A percentile compares a stretch with the other conserved stretches of the same genome.
These are phyloP conservation scores for Brachypalpus laphriformis DNA, from an alignment of 2,888 invertebrate genomes.

Conservation along the genomic window DNA sequence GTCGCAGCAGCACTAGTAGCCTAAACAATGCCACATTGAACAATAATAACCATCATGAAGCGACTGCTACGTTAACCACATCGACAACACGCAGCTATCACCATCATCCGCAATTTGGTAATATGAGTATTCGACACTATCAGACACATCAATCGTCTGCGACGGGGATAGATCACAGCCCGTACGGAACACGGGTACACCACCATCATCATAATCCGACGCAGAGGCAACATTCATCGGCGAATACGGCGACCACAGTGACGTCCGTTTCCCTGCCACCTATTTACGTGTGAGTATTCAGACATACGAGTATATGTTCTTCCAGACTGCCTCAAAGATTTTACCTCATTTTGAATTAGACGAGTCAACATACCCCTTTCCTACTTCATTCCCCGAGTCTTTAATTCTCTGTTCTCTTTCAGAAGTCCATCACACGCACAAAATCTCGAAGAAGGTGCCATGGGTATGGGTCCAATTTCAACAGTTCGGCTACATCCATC, in stretches of 20 bases:
- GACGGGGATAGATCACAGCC: slow-evolving; percentile 25
- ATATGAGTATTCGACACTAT: slow-evolving; percentile 80
- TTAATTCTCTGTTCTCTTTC: slow-evolving; percentile 25
- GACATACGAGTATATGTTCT: too few relatives aligned
- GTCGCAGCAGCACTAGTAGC: slow-evolving; percentile 64
- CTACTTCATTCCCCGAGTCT: neutral
- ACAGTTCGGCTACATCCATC: slow-evolving; percentile 68
- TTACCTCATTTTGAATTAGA: too few relatives aligned
- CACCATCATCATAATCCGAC: slow-evolving; percentile 65
- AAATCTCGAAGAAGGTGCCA: slow-evolving; percentile 75
- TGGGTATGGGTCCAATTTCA: slow-evolving; percentile 74
- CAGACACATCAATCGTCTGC: slow-evolving; percentile 60
- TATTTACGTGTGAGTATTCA: slow-evolving; percentile 75
- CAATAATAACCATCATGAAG: slow-evolving; percentile 74
- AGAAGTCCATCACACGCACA: slow-evolving; percentile 76
- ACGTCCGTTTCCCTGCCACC: slow-evolving; percentile 76
- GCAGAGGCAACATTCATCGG: slow-evolving; percentile 45
- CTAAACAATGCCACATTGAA: slow-evolving; percentile 72
- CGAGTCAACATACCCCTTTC: neutral
- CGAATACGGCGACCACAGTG: slow-evolving; percentile 70
- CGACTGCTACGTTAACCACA: slow-evolving; percentile 52
- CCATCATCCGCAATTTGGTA: slow-evolving; percentile 82
- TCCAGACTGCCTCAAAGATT: too few relatives aligned
- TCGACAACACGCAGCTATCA: slow-evolving; percentile 78
- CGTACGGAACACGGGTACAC: slow-evolving; percentile 45